These are phyloP conservation scores for Anadara kagoshimensis DNA, from an alignment of 1,140 invertebrate genomes.

Conservation along the genomic window DNA sequence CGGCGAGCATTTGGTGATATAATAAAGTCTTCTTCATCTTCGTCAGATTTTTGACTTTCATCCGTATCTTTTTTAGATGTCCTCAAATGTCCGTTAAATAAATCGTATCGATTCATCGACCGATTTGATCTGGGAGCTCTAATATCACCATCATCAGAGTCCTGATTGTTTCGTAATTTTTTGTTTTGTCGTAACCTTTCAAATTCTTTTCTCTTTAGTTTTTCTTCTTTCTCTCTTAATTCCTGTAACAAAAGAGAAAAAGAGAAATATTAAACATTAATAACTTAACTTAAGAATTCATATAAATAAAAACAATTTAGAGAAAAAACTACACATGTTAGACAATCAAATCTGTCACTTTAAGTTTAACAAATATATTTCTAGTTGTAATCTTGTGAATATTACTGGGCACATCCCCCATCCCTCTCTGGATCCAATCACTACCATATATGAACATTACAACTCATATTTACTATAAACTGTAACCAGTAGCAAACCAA, in stretches of 20 bases:
- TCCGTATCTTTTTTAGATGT: slow-evolving; percentile 7
- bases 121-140: slow-evolving; percentile 12
- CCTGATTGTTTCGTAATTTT: slow-evolving; percentile 21
- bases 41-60: slow-evolving; percentile 13
- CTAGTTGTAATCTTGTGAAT: too few relatives aligned
- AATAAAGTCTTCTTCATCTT: slow-evolving; percentile 21
- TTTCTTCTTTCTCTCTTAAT: slow-evolving; percentile 45
- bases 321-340: background rate
- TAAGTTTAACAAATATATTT: too few relatives aligned
- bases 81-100: slow-evolving; percentile 16
- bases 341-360: too few relatives aligned
- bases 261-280: background rate
- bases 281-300: background rate
- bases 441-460: too few relatives aligned
- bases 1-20: slow-evolving; percentile 9
- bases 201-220: slow-evolving; percentile 28
- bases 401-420: too few relatives aligned
- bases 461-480: too few relatives aligned
- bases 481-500: too few relatives aligned
- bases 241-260: slow-evolving; percentile 32
- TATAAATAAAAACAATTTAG: background rate
- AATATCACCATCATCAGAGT: slow-evolving; percentile 19
- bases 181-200: slow-evolving; percentile 12
- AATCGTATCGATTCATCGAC: slow-evolving; percentile 8
- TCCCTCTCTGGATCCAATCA: too few relatives aligned